phyloP scores from a whole-genome alignment of 2,888 invertebrate species.

The Trachelus stipa region DNA sequence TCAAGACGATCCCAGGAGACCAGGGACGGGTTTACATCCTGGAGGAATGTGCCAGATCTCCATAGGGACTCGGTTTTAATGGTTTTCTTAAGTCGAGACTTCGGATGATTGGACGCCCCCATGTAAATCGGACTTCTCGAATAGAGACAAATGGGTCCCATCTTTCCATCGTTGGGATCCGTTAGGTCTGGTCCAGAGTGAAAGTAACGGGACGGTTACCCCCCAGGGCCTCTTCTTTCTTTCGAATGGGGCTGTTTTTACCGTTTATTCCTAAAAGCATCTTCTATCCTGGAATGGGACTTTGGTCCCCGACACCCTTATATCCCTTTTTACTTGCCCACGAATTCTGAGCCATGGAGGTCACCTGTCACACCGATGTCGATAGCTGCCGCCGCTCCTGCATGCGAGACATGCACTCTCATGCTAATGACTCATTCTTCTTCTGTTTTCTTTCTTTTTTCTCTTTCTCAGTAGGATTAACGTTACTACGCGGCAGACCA shows the following conservation, averaged over 20 bases:
- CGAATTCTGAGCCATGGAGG: slow-evolving; percentile 40
- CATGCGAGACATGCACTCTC: slow-evolving; percentile 24
- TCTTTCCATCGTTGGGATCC: not conserved
- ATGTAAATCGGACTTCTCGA: not conserved
- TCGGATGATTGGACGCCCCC: not conserved
- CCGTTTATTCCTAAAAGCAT: not conserved
- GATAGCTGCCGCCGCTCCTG: slow-evolving; percentile 45
- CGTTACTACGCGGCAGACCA: not conserved
- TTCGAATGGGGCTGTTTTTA: not conserved
- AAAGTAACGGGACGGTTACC: not conserved
- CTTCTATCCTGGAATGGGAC: not conserved
- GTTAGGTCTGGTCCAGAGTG: not conserved
- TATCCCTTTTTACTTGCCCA: slow-evolving; percentile 33
- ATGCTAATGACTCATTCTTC: slow-evolving; percentile 19
- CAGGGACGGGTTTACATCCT: slow-evolving; percentile 25
- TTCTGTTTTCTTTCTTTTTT: not conserved
- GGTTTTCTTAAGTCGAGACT: slow-evolving; percentile 32
- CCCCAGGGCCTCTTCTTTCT: slow-evolving; percentile 9
- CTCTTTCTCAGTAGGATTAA: not conserved
- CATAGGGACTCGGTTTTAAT: slow-evolving; percentile 45
- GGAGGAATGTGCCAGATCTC: slow-evolving; percentile 42
- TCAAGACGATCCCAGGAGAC: not conserved
- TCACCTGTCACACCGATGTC: slow-evolving; percentile 47
- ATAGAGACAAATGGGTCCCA: not conserved
- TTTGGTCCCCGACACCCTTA: not conserved